These are phyloP conservation scores for Hypomecis atomaria DNA, from an alignment of 2,888 invertebrate species.

Conservation along the genomic window DNA sequence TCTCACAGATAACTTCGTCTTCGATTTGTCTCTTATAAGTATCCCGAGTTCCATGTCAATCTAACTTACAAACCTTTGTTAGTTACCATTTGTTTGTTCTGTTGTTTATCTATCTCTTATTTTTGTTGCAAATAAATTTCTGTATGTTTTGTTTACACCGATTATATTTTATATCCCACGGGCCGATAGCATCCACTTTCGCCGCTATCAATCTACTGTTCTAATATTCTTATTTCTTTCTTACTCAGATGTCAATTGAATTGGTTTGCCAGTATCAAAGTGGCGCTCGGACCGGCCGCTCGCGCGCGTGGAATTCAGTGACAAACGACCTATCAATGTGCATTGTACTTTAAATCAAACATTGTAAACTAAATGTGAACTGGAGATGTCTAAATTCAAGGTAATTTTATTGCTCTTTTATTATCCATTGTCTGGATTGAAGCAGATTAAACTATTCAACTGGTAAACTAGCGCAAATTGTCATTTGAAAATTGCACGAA, in stretches of 20 bases:
- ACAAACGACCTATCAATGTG: slow-evolving; percentile 5
- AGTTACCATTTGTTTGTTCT: no score
- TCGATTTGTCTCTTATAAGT: no score
- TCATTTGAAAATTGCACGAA: slow-evolving; percentile 15
- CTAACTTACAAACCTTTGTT: not conserved
- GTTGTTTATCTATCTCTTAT: no score
- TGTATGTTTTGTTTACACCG: not conserved
- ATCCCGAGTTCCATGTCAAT: no score
- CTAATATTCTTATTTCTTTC: not conserved
- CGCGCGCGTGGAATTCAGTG: slow-evolving; percentile 8
- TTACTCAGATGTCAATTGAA: not conserved
- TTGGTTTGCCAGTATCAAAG: slow-evolving; percentile 7
- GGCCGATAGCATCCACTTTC: slow-evolving; percentile 13
- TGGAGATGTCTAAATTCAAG: slow-evolving; percentile 44
- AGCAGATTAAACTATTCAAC: slow-evolving; percentile 8
- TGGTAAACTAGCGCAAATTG: slow-evolving; percentile 5
- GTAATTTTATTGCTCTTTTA: slow-evolving; percentile 25
- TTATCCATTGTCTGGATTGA: slow-evolving; percentile 10
- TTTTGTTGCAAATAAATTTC: no score
- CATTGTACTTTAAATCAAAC: slow-evolving; percentile 15
- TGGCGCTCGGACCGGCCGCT: not conserved
- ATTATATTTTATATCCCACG: not conserved
- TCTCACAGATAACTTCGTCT: no score
- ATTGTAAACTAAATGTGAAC: slow-evolving; percentile 35
- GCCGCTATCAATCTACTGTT: slow-evolving; percentile 12